A percentile compares a stretch with the other conserved stretches of the same genome.
Conservation (phyloP, 2,797 vertebrate genomes). For the Argyrosomus regius region DNA sequence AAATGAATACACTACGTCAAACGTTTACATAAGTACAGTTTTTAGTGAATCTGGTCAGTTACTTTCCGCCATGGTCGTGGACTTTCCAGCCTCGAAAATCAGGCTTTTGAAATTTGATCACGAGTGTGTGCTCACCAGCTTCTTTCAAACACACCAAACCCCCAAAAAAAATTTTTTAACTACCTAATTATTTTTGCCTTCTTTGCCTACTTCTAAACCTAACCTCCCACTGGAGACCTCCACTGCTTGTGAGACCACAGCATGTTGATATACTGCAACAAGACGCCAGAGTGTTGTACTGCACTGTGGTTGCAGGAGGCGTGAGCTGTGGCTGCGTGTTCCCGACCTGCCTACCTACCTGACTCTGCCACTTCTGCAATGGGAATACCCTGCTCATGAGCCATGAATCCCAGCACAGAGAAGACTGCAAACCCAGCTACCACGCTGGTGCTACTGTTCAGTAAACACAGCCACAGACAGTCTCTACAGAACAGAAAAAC, state of each 20-base stretch:
- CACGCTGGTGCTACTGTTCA: slow-evolving; percentile 85
- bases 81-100: no score
- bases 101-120: no score
- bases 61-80: neutral
- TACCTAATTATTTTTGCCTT: neutral
- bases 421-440: slow-evolving; percentile 87
- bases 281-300: no score
- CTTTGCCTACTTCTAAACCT: neutral
- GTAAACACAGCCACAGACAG: slow-evolving; percentile 80
- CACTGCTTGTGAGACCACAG: no score
- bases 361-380: slow-evolving; percentile 85
- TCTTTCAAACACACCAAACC: neutral
- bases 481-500: slow-evolving; percentile 73
- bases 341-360: slow-evolving; percentile 63
- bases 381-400: slow-evolving; percentile 80
- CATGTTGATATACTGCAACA: neutral
- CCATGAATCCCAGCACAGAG: slow-evolving; percentile 89
- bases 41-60: no score
- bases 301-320: neutral
- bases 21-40: neutral
- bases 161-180: no score
- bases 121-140: no score
- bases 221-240: neutral
- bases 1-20: no score
- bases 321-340: neutral